Conservation (phyloP, 2,888 invertebrate species). For the Sarcophaga variegata region DNA sequence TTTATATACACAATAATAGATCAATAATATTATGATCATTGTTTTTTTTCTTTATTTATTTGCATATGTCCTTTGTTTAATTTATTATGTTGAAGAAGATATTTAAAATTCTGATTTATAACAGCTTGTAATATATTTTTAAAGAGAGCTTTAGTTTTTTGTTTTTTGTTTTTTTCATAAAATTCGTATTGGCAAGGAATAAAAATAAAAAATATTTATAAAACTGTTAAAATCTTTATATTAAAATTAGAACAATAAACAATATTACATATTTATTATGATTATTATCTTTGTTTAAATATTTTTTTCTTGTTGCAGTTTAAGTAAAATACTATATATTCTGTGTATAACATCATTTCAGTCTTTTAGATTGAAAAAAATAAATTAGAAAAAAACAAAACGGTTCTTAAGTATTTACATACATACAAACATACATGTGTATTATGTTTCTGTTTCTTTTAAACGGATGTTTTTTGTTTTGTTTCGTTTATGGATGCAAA, state of each 20-base stretch:
- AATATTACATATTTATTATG: conserved; percentile 5
- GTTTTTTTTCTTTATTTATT: too few relatives aligned
- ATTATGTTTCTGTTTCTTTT: neutral
- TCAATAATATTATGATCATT: too few relatives aligned
- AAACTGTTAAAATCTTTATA: conserved; percentile 32
- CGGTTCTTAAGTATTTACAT: conserved; percentile 35
- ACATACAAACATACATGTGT: conserved; percentile 9
- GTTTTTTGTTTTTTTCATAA: neutral
- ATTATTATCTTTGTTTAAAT: conserved; percentile 21
- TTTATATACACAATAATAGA: too few relatives aligned
- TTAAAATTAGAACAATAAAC: conserved; percentile 20
- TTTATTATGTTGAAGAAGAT: too few relatives aligned
- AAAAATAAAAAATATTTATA: neutral
- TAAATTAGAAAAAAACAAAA: conserved; percentile 25
- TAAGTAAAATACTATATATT: conserved; percentile 49
- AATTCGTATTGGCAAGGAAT: neutral
- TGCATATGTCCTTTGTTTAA: too few relatives aligned
- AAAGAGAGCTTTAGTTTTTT: conserved; percentile 1
- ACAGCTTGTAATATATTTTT: conserved; percentile 1
- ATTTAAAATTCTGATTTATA: too few relatives aligned
- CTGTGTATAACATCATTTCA: conserved; percentile 42
- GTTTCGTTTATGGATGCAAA: neutral
- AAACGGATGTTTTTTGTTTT: neutral
- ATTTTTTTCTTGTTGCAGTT: conserved; percentile 11
- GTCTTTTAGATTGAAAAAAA: conserved; percentile 54